A percentile compares a stretch with the other conserved stretches of the same genome.
These are phyloP conservation scores for Harpalus rufipes DNA, from an alignment of 2,888 invertebrate genomes.

Conservation along the genomic window DNA sequence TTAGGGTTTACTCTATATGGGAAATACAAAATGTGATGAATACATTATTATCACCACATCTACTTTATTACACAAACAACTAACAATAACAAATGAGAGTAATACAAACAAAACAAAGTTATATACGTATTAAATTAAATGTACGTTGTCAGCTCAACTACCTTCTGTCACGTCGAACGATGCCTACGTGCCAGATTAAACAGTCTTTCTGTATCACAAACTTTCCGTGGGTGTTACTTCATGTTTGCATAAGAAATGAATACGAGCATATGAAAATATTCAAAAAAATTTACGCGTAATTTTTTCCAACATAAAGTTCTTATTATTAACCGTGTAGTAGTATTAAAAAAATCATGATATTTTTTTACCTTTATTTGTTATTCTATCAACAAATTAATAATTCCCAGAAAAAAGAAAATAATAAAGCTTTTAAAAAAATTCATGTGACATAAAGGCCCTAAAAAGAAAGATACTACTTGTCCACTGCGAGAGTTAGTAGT, in stretches of 20 bases:
- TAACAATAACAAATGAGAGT: constrained; percentile 49
- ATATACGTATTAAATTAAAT: constrained; percentile 42
- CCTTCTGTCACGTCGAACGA: constrained; percentile 26
- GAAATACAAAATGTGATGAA: constrained; percentile 33
- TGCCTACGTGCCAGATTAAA: constrained; percentile 10
- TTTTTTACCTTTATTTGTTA: too few species aligned
- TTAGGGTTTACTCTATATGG: neutral
- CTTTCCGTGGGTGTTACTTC: neutral
- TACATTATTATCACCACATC: constrained; percentile 19
- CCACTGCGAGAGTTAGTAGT: too few species aligned
- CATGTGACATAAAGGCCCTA: too few species aligned
- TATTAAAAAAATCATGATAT: too few species aligned
- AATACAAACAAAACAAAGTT: constrained; percentile 48
- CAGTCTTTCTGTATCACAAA: constrained; percentile 7
- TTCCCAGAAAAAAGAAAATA: too few species aligned
- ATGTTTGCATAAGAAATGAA: neutral
- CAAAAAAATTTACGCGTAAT: too few species aligned
- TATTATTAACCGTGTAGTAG: too few species aligned
- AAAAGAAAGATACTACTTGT: too few species aligned
- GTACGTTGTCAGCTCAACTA: constrained; percentile 31
- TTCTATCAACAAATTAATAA: too few species aligned
- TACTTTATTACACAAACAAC: constrained; percentile 37
- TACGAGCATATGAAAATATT: too few species aligned
- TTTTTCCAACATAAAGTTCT: too few species aligned
- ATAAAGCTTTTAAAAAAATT: too few species aligned